Percentiles rank a stretch among this genome's conserved stretches.
Evolutionary conservation across 1,140 invertebrate genomes (phyloP).

Genomic region (Adoxophyes honmai): DNA sequence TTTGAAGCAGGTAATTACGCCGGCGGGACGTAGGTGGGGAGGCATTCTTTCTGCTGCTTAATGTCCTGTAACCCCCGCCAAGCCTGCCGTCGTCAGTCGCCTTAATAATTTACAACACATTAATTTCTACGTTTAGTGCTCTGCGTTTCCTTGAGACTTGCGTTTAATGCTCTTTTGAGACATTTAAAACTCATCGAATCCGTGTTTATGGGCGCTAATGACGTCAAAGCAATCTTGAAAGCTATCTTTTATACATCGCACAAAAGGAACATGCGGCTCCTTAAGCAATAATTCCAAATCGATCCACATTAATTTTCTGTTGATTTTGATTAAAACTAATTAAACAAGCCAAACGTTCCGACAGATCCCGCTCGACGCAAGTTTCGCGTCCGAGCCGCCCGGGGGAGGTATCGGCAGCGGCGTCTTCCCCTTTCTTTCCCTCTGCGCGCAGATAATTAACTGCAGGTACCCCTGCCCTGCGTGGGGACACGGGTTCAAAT

Average conservation of each 20-base stretch:
- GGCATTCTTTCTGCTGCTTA: constrained; percentile 41
- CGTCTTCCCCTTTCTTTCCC: constrained; percentile 49
- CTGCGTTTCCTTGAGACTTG: constrained; percentile 18
- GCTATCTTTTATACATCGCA: not conserved
- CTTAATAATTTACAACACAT: constrained; percentile 39
- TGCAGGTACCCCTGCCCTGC: constrained; percentile 56
- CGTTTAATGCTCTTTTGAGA: constrained; percentile 6
- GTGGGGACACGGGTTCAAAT: constrained; percentile 55
- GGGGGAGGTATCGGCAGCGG: constrained; percentile 54
- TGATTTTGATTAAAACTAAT: constrained; percentile 69
- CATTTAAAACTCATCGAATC: constrained; percentile 13
- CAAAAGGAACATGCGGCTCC: not conserved
- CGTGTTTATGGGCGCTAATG: not conserved
- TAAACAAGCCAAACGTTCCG: constrained; percentile 49
- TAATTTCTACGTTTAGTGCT: constrained; percentile 25
- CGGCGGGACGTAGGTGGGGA: constrained; percentile 32
- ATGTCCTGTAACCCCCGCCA: constrained; percentile 20
- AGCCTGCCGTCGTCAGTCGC: constrained; percentile 28
- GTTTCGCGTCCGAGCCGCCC: constrained; percentile 38
- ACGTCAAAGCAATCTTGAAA: not conserved
- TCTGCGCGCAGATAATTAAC: constrained; percentile 68
- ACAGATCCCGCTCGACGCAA: constrained; percentile 34
- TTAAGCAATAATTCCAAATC: constrained; percentile 19
- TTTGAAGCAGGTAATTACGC: constrained; percentile 51
- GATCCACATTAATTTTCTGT: constrained; percentile 32